Evolutionary conservation across 2,113 vertebrate genomes (phyloP), one percentile per base, ranked within the genome.

Genomic region (Struthidea cinerea): DNA sequence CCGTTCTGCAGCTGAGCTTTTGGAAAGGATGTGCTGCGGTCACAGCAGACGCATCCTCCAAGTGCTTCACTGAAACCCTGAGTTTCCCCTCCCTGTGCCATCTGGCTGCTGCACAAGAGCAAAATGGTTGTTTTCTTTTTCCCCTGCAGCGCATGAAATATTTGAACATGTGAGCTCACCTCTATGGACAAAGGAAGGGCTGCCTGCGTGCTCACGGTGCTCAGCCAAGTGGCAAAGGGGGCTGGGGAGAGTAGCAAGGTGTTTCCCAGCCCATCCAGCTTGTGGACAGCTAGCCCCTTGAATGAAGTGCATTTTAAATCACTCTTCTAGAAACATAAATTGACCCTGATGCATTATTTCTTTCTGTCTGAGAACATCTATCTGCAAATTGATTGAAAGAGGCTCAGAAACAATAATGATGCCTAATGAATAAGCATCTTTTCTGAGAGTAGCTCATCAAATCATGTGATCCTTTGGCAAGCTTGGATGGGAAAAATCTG

Each of bases 361-460:
- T 71, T 92, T 75, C 68, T 84, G 26, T 50, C 61, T 65, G 76
- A 90, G 83, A 90, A 89, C 30, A 63, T 68, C 67, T 94, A 71
- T 86, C 68, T 65, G 77, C 9, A 14, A n/a, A 32, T 44, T 91
- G 91, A 84, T 78, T 80, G 56, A 88, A 94, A 92, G 89, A 81
- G 53, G 44, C 33, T 74, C 53, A 60, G 33, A 87, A 73, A 64
- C 46, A 78, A 41, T 79, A 94, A 95, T 30, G 88, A 88, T 63
- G 89, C 70, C 75, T 96, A 86, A 95, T 60, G 76, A 88, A 80
- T 50, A 91, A 79, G 63, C 71, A 95, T 82, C 81, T 90, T 92
- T 89, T 50, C 85, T 87, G 71, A 89, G 80, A 93, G 84, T 44
- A 84, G 76, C 76, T 89, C 73, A 89, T 92, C 82, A 96, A 95